A percentile compares a stretch with the other conserved stretches of the same genome.
Conservation (phyloP, 2,113 vertebrate species). For the Polypterus senegalus region DNA sequence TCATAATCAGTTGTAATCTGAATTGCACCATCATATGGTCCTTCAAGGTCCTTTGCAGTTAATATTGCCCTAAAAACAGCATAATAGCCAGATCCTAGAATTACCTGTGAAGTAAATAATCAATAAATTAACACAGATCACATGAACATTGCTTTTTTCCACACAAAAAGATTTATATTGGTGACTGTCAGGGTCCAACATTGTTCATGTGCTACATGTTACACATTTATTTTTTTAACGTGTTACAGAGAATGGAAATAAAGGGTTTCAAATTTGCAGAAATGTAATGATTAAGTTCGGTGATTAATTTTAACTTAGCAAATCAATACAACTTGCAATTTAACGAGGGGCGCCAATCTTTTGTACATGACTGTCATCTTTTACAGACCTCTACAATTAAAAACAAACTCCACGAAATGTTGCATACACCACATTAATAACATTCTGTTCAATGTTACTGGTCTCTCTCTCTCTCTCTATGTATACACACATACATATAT, state of each 20-base stretch:
- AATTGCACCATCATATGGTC: conserved; percentile 80
- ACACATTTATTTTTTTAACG: background rate
- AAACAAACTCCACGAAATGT: too few species aligned
- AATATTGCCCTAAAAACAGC: conserved; percentile 83
- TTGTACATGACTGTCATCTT: too few species aligned
- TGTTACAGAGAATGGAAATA: background rate
- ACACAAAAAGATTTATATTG: background rate
- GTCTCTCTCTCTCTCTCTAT: too few species aligned
- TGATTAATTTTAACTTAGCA: too few species aligned
- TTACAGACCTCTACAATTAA: too few species aligned
- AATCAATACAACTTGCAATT: too few species aligned
- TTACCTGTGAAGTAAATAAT: conserved; percentile 53
- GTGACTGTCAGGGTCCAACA: background rate
- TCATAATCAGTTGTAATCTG: conserved; percentile 95
- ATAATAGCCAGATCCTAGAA: conserved; percentile 82
- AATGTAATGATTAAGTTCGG: too few species aligned
- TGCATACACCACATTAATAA: too few species aligned
- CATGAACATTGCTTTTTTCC: background rate
- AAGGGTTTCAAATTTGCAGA: background rate
- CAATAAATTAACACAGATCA: background rate
- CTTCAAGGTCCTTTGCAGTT: conserved; percentile 78
- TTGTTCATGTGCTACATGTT: too few species aligned
- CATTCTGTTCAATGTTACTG: too few species aligned
- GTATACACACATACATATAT: too few species aligned
- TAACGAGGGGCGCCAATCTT: too few species aligned